These are phyloP conservation scores for Syndactyla subalaris DNA, from an alignment of 2,797 vertebrate species.

Conservation along the genomic window DNA sequence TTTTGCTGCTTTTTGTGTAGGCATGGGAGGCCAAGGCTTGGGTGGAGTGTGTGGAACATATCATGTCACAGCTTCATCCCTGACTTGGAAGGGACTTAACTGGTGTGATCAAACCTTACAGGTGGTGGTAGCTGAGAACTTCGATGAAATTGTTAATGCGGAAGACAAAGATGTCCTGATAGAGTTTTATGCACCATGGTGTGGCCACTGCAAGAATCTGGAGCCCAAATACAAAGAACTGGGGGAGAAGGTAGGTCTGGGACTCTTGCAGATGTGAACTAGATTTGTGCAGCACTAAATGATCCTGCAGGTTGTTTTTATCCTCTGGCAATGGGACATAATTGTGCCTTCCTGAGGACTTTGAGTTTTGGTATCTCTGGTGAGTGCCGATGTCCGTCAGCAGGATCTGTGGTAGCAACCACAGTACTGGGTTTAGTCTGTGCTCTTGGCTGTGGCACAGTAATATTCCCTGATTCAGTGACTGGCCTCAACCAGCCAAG, in stretches of 20 bases:
- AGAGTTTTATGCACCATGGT: conserved; percentile 98
- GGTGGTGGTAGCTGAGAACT: conserved; percentile 85
- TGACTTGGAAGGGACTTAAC: neutral
- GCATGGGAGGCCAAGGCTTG: neutral
- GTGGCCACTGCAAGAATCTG: conserved; percentile 97
- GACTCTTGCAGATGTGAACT: neutral
- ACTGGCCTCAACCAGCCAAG: neutral
- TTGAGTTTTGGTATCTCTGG: neutral
- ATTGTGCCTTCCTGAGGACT: neutral
- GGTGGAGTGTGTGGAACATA: neutral
- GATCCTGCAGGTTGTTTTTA: neutral
- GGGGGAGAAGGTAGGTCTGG: conserved; percentile 89
- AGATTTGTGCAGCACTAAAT: neutral
- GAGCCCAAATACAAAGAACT: conserved; percentile 97
- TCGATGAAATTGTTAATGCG: conserved; percentile 90
- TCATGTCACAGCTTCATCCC: neutral
- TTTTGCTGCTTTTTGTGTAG: neutral
- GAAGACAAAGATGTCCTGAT: conserved; percentile 95
- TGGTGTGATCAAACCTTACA: conserved; percentile 3
- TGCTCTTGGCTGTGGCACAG: neutral
- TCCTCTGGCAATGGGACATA: neutral
- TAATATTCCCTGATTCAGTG: neutral
- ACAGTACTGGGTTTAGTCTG: neutral
- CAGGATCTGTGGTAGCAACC: neutral
- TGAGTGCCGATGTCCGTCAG: rapidly evolving